Evolutionary conservation across 2,888 invertebrate genomes (phyloP), one percentile per base, ranked within the genome.

Genomic region (Apotomis capreana): DNA sequence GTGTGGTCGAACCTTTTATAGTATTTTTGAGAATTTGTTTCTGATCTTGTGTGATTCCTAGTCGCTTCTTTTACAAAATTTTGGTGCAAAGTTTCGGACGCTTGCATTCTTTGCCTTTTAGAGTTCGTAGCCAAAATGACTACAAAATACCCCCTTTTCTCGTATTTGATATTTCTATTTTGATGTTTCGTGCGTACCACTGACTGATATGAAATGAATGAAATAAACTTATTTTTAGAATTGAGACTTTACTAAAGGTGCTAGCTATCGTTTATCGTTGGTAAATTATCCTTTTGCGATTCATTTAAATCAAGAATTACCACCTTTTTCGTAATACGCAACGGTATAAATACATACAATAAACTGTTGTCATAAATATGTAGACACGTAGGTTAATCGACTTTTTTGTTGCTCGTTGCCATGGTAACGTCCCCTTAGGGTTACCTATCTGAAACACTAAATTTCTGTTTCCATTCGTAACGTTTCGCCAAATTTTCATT

Each of bases 1-100:
- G 26, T 26, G 26, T 26, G 26, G 26, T 26, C 26, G 26, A 26
- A 26, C 26, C 2, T 26, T 26, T 26, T 26, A 58, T 44, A 52
- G 40, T 67, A 61, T 52, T 15, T 68, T 59, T 15, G 12, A 44
- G 12, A 46, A 54, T 68, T 63, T 55, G 57, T 51, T 68, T 15
- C 60, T 65, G 55, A 52, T 68, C 63, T 68, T 68, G 68, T 68
- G 72, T 72, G 72, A 63, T 59, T 72, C 72, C 72, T 72, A 72
- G 72, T 72, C 72, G 72, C 68, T 62, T 52, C 49, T 68, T 68
- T 61, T 70, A 52, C 40, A 71, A 62, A 67, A 44, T 49, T 54
- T 64, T 54, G 12, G 44, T 13, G 13, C 13, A 46, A 46, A n/a
- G 5, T 9, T 61, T 70, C 36, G 58, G 37, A 15, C 13, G 57